A percentile compares a stretch with the other conserved stretches of the same genome.
phyloP scores from a whole-genome alignment of 35 echinoderm and acorn worm genomes.

The Patiria miniata region DNA sequence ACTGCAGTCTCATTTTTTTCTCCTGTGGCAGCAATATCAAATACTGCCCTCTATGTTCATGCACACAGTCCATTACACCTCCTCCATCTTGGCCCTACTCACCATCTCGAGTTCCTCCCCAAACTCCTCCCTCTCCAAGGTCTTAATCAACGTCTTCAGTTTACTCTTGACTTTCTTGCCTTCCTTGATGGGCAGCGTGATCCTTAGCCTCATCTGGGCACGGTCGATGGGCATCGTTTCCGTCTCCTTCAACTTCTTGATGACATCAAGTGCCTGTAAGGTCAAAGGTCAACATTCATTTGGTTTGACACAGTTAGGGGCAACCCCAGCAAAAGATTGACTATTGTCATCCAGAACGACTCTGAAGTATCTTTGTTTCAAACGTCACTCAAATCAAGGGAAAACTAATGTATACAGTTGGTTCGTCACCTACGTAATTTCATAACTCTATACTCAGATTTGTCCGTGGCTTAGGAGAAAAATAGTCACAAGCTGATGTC shows the following conservation, averaged over 20 bases:
- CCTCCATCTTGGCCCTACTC: constrained; percentile 19
- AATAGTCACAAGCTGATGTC: too few species aligned
- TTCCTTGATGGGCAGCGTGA: constrained; percentile 80
- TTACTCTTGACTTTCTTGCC: constrained; percentile 93
- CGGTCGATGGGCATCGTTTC: constrained; percentile 86
- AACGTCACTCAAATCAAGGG: too few species aligned
- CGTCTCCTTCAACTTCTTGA: constrained; percentile 90
- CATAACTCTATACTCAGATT: too few species aligned
- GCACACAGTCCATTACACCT: too few species aligned
- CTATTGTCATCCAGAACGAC: not conserved
- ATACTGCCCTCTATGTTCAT: too few species aligned
- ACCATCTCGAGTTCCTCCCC: constrained; percentile 85
- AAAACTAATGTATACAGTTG: too few species aligned
- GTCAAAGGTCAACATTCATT: not conserved
- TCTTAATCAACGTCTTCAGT: constrained; percentile 72
- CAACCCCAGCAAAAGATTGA: not conserved
- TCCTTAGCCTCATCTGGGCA: constrained; percentile 92
- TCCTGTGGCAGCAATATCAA: too few species aligned
- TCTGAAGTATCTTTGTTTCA: too few species aligned
- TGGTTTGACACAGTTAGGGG: not conserved
- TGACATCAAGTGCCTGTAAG: constrained; percentile 89
- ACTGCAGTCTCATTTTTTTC: too few species aligned
- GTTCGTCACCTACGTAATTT: too few species aligned
- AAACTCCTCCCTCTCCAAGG: constrained; percentile 84
- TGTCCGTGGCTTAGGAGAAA: too few species aligned